Base-by-base conservation (phyloP, 1,140 invertebrate genomes). In the Sipha flava region DNA sequence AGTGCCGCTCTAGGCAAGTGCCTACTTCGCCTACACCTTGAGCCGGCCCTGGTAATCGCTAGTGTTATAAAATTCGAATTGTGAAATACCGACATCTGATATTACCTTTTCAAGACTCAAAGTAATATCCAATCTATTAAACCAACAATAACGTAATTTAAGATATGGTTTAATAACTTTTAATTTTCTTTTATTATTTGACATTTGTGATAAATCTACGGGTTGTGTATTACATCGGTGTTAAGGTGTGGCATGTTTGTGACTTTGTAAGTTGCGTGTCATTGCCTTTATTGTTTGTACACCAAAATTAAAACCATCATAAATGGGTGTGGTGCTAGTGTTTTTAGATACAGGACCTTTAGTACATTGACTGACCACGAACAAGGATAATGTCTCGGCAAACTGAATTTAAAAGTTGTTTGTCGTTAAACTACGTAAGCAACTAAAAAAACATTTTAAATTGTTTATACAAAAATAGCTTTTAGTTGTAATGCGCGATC, bases 321-420 rank as follows among this genome's bases (percentile, higher is more conserved):
- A 75, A 75, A 52, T 49, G 72, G 72, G 72, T 75, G 72, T 75
- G 72, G 72, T 75, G 21, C 49, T 52, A 14, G 45, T 75, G n/a
- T 75, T 75, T 54, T 40, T 14, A 23, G 37, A 12, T 16, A 14
- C 14, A 5, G 18, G 0, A 34, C 72, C 26, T 47, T 70, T 77
- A 77, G 73, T 77, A 29, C 7, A 37, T 7, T 40, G 21, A 40
- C 59, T 0, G 14, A 3, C 21, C 9, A 12, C 52, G n/a, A 12
- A 40, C 49, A 23, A 52, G 14, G 34, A 59, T 40, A 43, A 77
- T 77, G 73, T 77, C 73, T n/a, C 18, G 16, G 9, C 31, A 59
- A 40, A 77, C 14, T 29, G 49, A 57, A 54, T 26, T 57, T 16
- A 57, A 45, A 26, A 52, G 5, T 26, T 77, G 73, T 26, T 10